Evolutionary conservation across 2,797 vertebrate species (phyloP).

Genomic region (Rachycentron canadum): DNA sequence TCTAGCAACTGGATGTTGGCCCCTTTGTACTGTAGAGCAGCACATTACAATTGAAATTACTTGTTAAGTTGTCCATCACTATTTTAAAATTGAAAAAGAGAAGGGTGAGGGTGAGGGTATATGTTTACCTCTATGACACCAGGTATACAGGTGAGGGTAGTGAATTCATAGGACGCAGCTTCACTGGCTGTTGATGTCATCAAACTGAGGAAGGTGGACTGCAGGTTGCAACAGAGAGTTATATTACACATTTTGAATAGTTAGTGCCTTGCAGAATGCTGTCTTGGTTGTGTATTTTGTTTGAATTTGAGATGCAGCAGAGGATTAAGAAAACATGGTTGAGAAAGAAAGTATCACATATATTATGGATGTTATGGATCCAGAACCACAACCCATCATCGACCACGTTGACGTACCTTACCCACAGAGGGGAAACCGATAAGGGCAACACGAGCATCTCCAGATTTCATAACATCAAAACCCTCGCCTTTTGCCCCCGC

Average conservation of each 20-base stretch:
- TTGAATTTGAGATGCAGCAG: neutral
- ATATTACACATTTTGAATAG: neutral
- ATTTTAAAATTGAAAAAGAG: neutral
- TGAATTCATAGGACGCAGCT: slow-evolving; percentile 97
- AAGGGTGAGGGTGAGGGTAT: neutral
- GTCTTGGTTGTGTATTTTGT: neutral
- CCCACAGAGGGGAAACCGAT: slow-evolving; percentile 99
- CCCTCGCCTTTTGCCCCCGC: slow-evolving; percentile 95
- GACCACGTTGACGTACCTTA: slow-evolving; percentile 90
- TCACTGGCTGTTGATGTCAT: slow-evolving; percentile 99
- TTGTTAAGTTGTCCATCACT: neutral
- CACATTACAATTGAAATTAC: neutral
- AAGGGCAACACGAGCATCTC: slow-evolving; percentile 95
- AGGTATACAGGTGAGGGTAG: slow-evolving; percentile 97
- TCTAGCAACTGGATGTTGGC: slow-evolving; percentile 98
- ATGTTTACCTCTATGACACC: slow-evolving; percentile 94
- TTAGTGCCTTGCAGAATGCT: neutral
- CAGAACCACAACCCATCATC: neutral
- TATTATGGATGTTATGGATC: neutral
- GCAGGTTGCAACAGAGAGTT: slow-evolving; percentile 56
- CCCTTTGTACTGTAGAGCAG: slow-evolving; percentile 92
- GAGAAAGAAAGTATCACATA: neutral
- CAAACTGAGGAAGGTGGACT: slow-evolving; percentile 98
- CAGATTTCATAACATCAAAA: slow-evolving; percentile 99
- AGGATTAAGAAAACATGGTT: neutral